Evolutionary conservation across 2,888 invertebrate species (phyloP).

Genomic region (Drepanosiphum platanoidis): DNA sequence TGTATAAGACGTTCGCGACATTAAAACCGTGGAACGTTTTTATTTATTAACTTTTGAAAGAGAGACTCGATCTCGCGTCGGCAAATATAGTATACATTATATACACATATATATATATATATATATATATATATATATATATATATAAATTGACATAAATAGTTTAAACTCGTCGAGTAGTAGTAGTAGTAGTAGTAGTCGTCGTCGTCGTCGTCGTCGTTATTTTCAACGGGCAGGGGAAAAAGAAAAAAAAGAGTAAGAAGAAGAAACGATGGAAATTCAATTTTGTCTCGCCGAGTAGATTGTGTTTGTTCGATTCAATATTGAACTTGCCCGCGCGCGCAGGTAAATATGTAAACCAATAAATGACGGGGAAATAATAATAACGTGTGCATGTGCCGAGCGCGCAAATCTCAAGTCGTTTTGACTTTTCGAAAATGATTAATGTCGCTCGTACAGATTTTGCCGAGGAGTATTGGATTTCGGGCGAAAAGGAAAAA

Average conservation of each 20-base stretch:
- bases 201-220: neutral
- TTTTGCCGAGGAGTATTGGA: conserved; percentile 38
- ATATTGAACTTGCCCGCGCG: conserved; percentile 5
- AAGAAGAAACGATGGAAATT: conserved; percentile 19
- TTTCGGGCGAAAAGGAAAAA: conserved; percentile 15
- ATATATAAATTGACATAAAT: conserved; percentile 21
- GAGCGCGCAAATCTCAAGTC: conserved; percentile 35
- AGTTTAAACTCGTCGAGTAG: too few relatives aligned
- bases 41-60: conserved; percentile 11
- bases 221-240: neutral
- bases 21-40: conserved; percentile 3
- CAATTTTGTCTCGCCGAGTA: neutral
- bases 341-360: conserved; percentile 27
- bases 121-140: neutral
- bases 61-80: neutral
- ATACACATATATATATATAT: neutral
- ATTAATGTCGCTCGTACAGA: conserved; percentile 35
- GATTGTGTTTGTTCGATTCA: conserved; percentile 7
- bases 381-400: neutral
- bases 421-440: conserved; percentile 42
- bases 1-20: neutral
- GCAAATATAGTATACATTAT: neutral
- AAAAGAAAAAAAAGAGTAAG: neutral
- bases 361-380: conserved; percentile 37
- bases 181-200: too few relatives aligned